phyloP scores from a whole-genome alignment of 1,140 invertebrate species.

The Aradophagus sp. region DNA sequence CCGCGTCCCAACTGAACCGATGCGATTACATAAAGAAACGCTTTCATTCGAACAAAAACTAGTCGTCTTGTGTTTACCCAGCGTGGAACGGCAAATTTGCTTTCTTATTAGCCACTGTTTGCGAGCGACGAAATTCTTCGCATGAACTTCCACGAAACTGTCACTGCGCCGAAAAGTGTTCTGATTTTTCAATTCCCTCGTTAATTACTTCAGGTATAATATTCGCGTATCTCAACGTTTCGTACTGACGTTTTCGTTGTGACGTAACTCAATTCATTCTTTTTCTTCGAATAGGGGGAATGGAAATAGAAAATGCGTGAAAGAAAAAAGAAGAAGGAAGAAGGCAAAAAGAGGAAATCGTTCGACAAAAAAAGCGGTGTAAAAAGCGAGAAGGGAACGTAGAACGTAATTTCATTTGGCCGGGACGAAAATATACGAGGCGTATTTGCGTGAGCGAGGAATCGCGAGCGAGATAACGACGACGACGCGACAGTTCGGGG shows the following conservation, averaged over 20 bases:
- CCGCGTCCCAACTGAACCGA: constrained; percentile 20
- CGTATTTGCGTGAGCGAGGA: constrained; percentile 14
- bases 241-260: too few relatives aligned
- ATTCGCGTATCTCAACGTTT: too few relatives aligned
- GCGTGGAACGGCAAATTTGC: constrained; percentile 19
- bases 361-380: too few relatives aligned
- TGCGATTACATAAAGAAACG: constrained; percentile 25
- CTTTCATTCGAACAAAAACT: constrained; percentile 33
- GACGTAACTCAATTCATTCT: too few relatives aligned
- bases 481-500: constrained; percentile 4
- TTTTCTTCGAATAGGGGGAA: too few relatives aligned
- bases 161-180: too few relatives aligned
- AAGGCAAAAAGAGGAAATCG: constrained; percentile 5
- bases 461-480: constrained; percentile 23
- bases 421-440: constrained; percentile 23
- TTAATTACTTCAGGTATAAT: too few relatives aligned
- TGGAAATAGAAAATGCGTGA: neutral
- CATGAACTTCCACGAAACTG: too few relatives aligned
- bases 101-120: too few relatives aligned
- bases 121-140: too few relatives aligned
- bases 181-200: too few relatives aligned
- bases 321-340: neutral
- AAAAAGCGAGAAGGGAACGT: too few relatives aligned
- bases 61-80: constrained; percentile 20
- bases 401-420: constrained; percentile 33